Evolutionary conservation across 2,113 vertebrate genomes (phyloP), one percentile per base, ranked within the genome.

Genomic region (Pseudorhombus dupliciocellatus): DNA sequence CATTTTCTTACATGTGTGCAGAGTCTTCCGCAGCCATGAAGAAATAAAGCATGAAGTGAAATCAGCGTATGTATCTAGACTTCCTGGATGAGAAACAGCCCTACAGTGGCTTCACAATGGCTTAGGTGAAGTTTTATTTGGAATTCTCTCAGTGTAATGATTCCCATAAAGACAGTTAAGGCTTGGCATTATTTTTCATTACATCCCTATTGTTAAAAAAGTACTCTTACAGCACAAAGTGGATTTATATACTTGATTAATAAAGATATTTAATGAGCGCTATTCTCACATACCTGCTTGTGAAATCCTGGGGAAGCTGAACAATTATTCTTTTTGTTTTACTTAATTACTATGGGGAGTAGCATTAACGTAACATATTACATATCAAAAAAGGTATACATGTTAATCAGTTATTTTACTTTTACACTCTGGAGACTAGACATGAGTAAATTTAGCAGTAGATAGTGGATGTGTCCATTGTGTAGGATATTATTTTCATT

Each of bases 1-100:
- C 70, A 70, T 81, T 52, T 5, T 8, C 37, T 71, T 50, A 66
- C 46, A 69, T 66, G 65, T 55, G 70, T 66, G 61, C 28, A 71
- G 30, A 62, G 37, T 69, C 65, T 72, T 68, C 58, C 30, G 65
- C 12, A 16, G 18, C 14, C 18, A 28, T 31, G n/a, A 16, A 60
- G 65, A 58, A 56, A 62, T 16, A 53, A 59, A 69, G 28, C 50
- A 65, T 67, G 53, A 48, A 59, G 48, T 61, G 54, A 65, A 54
- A 73, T 54, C 40, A 69, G 21, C 60, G 53, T 25, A 42, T 53
- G 51, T 40, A 66, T 57, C 5, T 28, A 12, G 7, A 15, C 55
- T 63, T 52, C 55, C 58, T 34, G 21, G 14, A 58, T 42, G 56
- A 54, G 24, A 50, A 28, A 73, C 14, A 58, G 15, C 8, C 16